Evolutionary conservation across 1,140 invertebrate species (phyloP).

Genomic region (Microplitis mediator): DNA sequence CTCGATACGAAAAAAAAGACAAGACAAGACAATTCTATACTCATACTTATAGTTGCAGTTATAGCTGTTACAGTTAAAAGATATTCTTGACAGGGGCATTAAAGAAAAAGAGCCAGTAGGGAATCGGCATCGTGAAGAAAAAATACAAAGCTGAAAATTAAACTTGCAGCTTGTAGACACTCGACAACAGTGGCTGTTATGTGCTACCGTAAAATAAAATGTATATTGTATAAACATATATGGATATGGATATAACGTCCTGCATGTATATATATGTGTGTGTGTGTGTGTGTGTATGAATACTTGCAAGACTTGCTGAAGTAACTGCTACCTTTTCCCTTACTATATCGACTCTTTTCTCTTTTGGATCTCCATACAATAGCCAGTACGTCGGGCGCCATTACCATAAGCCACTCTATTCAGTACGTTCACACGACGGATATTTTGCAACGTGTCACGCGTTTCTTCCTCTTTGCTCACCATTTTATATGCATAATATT

Average conservation of each 20-base stretch:
- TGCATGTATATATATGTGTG: background rate
- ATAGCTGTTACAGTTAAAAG: too few species aligned
- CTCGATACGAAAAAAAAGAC: too few species aligned
- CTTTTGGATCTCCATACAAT: constrained; percentile 19
- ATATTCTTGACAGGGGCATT: too few species aligned
- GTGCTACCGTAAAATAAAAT: background rate
- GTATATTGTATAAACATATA: constrained; percentile 4
- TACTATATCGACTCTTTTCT: background rate
- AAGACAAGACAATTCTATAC: too few species aligned
- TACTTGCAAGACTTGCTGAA: background rate
- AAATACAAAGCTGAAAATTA: too few species aligned
- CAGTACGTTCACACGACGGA: constrained; percentile 18
- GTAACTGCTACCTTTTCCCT: background rate
- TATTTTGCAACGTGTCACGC: constrained; percentile 11
- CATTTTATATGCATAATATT: background rate
- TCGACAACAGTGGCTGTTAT: background rate
- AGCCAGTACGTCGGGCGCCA: constrained; percentile 3
- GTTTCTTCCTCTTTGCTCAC: background rate
- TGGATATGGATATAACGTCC: background rate
- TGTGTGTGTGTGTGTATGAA: background rate
- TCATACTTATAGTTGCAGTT: too few species aligned
- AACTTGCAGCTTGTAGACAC: too few species aligned
- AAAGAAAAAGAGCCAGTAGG: too few species aligned
- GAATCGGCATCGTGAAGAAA: too few species aligned
- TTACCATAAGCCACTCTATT: constrained; percentile 19